Conservation (phyloP, 2,888 invertebrate species). For the Leptopilina drosophilae region DNA sequence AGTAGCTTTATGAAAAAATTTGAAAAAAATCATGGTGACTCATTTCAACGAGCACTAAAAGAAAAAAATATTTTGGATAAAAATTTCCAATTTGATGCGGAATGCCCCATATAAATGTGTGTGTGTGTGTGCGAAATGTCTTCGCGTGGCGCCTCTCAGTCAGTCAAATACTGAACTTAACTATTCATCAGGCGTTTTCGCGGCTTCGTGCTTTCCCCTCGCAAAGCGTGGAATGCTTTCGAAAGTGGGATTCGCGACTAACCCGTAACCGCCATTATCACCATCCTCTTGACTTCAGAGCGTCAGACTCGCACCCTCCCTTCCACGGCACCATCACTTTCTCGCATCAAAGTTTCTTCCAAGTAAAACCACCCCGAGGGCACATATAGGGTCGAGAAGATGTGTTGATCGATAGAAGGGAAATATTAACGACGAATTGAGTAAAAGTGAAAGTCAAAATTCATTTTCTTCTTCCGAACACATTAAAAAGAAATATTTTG, state of each 20-base stretch:
- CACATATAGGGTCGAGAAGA: conserved; percentile 13
- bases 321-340: neutral
- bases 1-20: too few species aligned
- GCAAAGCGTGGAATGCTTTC: conserved; percentile 61
- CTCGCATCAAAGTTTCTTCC: conserved; percentile 32
- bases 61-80: too few species aligned
- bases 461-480: neutral
- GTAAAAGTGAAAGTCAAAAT: conserved; percentile 30
- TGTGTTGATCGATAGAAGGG: conserved; percentile 40
- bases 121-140: conserved; percentile 36
- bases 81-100: too few species aligned
- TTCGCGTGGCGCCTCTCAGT: conserved; percentile 48
- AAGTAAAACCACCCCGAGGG: conserved; percentile 7
- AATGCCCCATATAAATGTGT: neutral
- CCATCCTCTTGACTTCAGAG: conserved; percentile 29
- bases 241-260: conserved; percentile 59
- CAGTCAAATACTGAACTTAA: conserved; percentile 59
- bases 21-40: too few species aligned
- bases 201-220: conserved; percentile 64
- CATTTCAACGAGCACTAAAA: too few species aligned
- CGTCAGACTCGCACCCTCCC: too few species aligned
- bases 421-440: conserved; percentile 18
- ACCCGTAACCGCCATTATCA: conserved; percentile 63
- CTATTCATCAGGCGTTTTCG: conserved; percentile 69
- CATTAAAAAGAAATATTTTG: conserved; percentile 12